These are phyloP conservation scores for Mormoops blainvillei DNA, from an alignment of 2,113 vertebrate genomes.

Conservation along the genomic window DNA sequence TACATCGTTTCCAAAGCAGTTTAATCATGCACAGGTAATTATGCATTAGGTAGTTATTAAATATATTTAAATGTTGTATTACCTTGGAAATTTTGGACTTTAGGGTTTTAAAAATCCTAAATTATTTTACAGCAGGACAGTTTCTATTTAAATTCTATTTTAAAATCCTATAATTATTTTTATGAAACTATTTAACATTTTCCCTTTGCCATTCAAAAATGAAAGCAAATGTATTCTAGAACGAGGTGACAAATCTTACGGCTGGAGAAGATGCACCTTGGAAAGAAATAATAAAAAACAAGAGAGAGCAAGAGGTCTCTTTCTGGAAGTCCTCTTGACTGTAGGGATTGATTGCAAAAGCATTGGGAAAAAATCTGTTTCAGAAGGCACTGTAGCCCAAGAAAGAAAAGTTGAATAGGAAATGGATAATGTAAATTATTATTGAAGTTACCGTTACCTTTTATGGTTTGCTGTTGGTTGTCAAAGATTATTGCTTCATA, in stretches of 20 bases:
- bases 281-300: constrained; percentile 65
- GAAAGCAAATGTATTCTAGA: constrained; percentile 70
- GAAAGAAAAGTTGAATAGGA: constrained; percentile 81
- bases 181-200: not conserved
- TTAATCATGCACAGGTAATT: not conserved
- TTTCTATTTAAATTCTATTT: too few relatives aligned
- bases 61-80: not conserved
- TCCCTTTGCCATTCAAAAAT: constrained; percentile 20
- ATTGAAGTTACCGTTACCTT: constrained; percentile 79
- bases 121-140: too few relatives aligned
- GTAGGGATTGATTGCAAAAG: constrained; percentile 80
- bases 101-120: constrained; percentile 11
- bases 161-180: constrained; percentile 49
- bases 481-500: constrained; percentile 77
- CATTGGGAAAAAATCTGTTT: constrained; percentile 78
- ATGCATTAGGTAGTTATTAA: not conserved
- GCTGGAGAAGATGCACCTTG: constrained; percentile 68
- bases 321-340: constrained; percentile 67
- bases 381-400: constrained; percentile 72
- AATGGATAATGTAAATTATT: constrained; percentile 79
- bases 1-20: not conserved
- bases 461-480: constrained; percentile 76
- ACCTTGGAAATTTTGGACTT: constrained; percentile 4
- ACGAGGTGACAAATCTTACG: constrained; percentile 75
- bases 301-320: constrained; percentile 57